phyloP scores from a whole-genome alignment of 2,888 invertebrate species.

The Rhopalosiphum nymphaeae region DNA sequence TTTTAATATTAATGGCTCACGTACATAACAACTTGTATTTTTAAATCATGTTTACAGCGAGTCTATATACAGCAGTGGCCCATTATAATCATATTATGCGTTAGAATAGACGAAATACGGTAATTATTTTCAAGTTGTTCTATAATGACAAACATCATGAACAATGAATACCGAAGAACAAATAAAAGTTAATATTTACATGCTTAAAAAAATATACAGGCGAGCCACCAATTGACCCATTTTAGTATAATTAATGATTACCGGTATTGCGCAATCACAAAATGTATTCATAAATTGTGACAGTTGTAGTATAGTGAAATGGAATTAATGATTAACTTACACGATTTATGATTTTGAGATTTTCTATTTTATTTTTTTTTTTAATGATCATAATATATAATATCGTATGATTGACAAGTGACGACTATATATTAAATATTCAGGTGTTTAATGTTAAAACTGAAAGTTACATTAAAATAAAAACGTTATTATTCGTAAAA shows the following conservation, averaged over 20 bases:
- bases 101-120: background rate
- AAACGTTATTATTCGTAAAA: background rate
- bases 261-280: background rate
- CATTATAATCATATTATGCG: background rate
- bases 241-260: background rate
- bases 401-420: no score
- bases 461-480: background rate
- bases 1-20: background rate
- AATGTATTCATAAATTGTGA: background rate
- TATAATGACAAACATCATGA: background rate
- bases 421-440: background rate
- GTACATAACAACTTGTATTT: background rate
- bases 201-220: background rate
- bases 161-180: background rate
- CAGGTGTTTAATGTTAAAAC: background rate
- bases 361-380: background rate
- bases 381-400: background rate
- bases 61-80: background rate
- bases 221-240: background rate
- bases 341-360: background rate
- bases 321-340: background rate
- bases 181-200: constrained; percentile 1
- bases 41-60: background rate
- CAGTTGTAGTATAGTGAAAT: background rate
- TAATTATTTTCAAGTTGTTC: background rate